phyloP scores from a whole-genome alignment of 2,797 vertebrate genomes.

The Petrocephalus sullivani region DNA sequence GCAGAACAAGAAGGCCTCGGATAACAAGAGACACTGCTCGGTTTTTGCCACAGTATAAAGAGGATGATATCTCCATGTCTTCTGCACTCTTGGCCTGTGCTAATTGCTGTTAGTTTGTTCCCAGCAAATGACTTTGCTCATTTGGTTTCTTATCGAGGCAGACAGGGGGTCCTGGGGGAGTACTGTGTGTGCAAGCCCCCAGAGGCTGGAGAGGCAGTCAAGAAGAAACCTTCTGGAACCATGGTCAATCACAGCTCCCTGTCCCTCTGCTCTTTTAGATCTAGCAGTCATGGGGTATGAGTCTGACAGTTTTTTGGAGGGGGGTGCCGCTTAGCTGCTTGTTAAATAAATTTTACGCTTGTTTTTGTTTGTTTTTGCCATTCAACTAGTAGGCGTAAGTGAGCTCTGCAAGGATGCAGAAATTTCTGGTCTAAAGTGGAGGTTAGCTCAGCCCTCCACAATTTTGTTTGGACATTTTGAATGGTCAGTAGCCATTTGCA shows the following conservation, averaged over 20 bases:
- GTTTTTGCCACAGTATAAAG: neutral
- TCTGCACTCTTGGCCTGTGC: neutral
- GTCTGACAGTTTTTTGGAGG: neutral
- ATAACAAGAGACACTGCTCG: slow-evolving; percentile 9
- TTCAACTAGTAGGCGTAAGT: neutral
- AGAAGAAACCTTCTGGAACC: neutral
- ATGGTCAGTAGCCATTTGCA: neutral
- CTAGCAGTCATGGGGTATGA: neutral
- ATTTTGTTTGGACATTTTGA: too few relatives aligned
- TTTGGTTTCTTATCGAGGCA: slow-evolving; percentile 47
- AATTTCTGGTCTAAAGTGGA: neutral
- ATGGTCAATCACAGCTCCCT: slow-evolving; percentile 1
- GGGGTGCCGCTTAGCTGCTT: neutral
- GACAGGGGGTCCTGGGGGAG: slow-evolving; percentile 30
- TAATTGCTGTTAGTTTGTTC: slow-evolving; percentile 43
- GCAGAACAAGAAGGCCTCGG: slow-evolving; percentile 32
- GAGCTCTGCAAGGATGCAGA: neutral
- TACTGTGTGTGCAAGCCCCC: neutral
- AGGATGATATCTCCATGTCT: neutral
- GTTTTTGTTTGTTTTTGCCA: neutral
- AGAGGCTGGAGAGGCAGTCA: slow-evolving; percentile 21
- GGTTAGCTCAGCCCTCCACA: too few relatives aligned
- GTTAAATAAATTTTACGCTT: neutral
- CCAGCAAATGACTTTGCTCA: slow-evolving; percentile 32
- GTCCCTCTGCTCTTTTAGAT: neutral